A percentile compares a stretch with the other conserved stretches of the same genome.
Conservation (phyloP, 2,113 vertebrate genomes). For the Leucoraja erinaceus region DNA sequence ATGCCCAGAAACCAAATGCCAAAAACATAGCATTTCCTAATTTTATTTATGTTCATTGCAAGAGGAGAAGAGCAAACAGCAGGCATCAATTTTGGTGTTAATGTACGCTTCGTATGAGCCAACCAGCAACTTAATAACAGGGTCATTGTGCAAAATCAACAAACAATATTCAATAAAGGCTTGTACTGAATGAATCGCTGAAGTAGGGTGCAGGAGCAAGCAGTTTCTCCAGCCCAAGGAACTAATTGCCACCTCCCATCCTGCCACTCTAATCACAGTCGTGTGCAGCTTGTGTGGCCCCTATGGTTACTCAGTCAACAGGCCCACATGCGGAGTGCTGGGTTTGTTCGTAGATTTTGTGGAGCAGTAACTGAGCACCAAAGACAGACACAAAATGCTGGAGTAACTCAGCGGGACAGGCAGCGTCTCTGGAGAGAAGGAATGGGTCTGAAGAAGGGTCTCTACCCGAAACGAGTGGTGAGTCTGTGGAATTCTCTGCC, state of each 20-base stretch:
- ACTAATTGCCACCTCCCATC: slow-evolving; percentile 24
- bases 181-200: not conserved
- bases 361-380: too few species aligned
- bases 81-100: not conserved
- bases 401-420: too few species aligned
- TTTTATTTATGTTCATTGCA: not conserved
- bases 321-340: not conserved
- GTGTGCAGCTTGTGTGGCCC: slow-evolving; percentile 1
- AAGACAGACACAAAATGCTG: too few species aligned
- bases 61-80: not conserved
- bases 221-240: not conserved
- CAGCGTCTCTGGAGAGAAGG: too few species aligned
- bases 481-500: too few species aligned
- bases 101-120: not conserved
- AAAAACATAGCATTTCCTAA: not conserved
- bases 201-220: not conserved
- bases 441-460: too few species aligned
- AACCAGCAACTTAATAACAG: slow-evolving; percentile 17
- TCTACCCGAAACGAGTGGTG: too few species aligned
- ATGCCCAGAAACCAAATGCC: not conserved
- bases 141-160: slow-evolving; percentile 18
- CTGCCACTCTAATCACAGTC: slow-evolving; percentile 1
- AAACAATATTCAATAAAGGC: not conserved
- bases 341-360: not conserved
- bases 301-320: slow-evolving; percentile 30